Conservation (phyloP, 2,888 invertebrate species). For the Pachymerium ferrugineum region DNA sequence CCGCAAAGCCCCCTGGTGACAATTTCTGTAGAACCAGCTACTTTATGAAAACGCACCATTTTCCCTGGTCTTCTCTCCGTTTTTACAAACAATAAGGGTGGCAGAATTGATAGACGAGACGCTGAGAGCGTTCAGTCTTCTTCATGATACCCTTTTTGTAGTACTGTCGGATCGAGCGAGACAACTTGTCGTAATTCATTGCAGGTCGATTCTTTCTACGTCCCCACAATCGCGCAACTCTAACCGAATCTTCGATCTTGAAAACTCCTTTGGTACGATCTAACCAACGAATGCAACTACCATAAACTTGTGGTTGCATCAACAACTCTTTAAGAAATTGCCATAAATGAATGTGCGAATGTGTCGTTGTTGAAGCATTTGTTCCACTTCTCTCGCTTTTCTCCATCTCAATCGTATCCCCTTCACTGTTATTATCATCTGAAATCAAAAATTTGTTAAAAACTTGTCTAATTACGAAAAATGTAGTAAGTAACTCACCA, state of each 20-base stretch:
- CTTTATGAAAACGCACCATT: background rate
- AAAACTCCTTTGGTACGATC: slow-evolving; percentile 91
- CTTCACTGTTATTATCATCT: slow-evolving; percentile 40
- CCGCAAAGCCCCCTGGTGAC: background rate
- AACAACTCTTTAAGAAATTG: slow-evolving; percentile 96
- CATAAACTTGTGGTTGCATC: slow-evolving; percentile 77
- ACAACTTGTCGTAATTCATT: slow-evolving; percentile 99
- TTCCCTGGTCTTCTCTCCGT: background rate
- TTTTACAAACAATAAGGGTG: slow-evolving; percentile 80
- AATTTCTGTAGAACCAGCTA: background rate
- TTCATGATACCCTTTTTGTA: slow-evolving; percentile 99
- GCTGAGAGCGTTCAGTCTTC: slow-evolving; percentile 95
- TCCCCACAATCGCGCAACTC: slow-evolving; percentile 97
- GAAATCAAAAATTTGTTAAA: slow-evolving; percentile 31
- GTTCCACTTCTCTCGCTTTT: slow-evolving; percentile 28
- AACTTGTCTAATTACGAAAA: background rate
- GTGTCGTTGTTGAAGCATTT: slow-evolving; percentile 28
- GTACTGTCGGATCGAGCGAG: slow-evolving; percentile 94
- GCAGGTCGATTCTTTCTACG: slow-evolving; percentile 95
- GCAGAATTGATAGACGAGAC: slow-evolving; percentile 98
- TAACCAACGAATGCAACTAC: slow-evolving; percentile 94
- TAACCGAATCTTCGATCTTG: slow-evolving; percentile 97
- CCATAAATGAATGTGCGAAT: slow-evolving; percentile 95
- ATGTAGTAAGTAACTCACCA: slow-evolving; percentile 37
- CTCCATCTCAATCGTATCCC: slow-evolving; percentile 38